Percentiles rank a stretch among this genome's conserved stretches.
phyloP scores from a whole-genome alignment of 2,797 vertebrate species.

The Myripristis murdjan region DNA sequence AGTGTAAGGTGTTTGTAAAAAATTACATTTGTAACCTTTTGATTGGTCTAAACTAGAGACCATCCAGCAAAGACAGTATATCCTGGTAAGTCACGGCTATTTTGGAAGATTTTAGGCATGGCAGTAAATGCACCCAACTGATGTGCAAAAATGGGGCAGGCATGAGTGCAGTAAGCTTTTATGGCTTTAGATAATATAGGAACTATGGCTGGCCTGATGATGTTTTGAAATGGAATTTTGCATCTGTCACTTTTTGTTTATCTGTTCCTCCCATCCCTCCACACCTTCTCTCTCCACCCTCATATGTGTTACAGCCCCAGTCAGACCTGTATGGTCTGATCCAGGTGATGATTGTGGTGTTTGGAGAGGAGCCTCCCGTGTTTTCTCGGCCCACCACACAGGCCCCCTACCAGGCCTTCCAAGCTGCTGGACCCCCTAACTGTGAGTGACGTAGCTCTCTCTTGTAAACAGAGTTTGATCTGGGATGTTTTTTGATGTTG shows the following conservation, averaged over 20 bases:
- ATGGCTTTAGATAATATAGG: not conserved
- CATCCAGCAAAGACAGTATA: no score
- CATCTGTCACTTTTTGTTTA: not conserved
- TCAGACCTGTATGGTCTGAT: conserved; percentile 97
- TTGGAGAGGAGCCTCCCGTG: conserved; percentile 97
- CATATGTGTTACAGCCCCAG: conserved; percentile 88
- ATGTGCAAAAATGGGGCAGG: not conserved
- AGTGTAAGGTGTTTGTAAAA: not conserved
- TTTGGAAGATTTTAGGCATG: not conserved
- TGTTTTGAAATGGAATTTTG: not conserved
- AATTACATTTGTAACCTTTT: not conserved
- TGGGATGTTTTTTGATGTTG: not conserved
- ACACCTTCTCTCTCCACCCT: no score
- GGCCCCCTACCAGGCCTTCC: conserved; percentile 92
- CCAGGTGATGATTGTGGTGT: conserved; percentile 99
- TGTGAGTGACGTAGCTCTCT: conserved; percentile 83
- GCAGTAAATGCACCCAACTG: no score
- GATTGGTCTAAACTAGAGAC: no score
- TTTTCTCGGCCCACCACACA: conserved; percentile 94
- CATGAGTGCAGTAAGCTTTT: not conserved
- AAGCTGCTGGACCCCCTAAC: conserved; percentile 95
- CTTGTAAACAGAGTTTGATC: not conserved
- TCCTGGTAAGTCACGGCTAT: not conserved
- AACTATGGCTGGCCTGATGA: not conserved
- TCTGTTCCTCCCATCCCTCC: not conserved